Conservation (phyloP, 2,888 invertebrate species). For the Sceliomorpha sp. region DNA sequence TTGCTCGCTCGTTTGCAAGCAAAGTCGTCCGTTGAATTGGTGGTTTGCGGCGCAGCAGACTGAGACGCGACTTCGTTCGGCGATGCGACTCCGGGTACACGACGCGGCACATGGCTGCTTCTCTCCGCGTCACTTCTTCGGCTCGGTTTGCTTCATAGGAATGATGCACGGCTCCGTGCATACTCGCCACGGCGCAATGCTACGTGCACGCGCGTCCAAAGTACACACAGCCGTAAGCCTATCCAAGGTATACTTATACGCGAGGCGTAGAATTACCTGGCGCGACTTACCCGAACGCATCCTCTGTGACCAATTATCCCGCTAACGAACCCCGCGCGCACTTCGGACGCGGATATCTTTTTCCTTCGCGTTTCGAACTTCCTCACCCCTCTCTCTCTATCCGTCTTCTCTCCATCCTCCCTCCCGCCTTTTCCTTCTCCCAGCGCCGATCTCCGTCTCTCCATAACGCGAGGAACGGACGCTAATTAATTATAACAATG, state of each 20-base stretch:
- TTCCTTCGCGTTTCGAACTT: slow-evolving; percentile 35
- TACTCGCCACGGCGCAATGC: slow-evolving; percentile 1
- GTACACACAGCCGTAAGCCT: slow-evolving; percentile 18
- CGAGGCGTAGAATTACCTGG: slow-evolving; percentile 75
- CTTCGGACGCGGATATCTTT: slow-evolving; percentile 45
- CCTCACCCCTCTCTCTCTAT: slow-evolving; percentile 42
- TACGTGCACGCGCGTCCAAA: slow-evolving; percentile 36
- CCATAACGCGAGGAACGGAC: slow-evolving; percentile 55
- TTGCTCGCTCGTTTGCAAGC: slow-evolving; percentile 20
- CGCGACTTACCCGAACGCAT: slow-evolving; percentile 76
- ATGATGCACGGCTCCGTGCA: slow-evolving; percentile 17
- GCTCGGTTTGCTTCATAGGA: slow-evolving; percentile 26
- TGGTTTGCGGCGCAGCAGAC: slow-evolving; percentile 36
- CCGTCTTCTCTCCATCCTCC: slow-evolving; percentile 35
- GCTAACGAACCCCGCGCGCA: slow-evolving; percentile 76
- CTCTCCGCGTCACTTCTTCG: slow-evolving; percentile 34
- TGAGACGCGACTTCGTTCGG: slow-evolving; percentile 29
- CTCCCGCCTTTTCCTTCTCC: slow-evolving; percentile 7
- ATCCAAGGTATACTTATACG: slow-evolving; percentile 57
- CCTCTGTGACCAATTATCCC: slow-evolving; percentile 79
- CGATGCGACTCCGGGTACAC: slow-evolving; percentile 1
- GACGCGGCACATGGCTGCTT: slow-evolving; percentile 2
- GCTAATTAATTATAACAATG: slow-evolving; percentile 80
- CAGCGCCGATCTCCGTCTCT: slow-evolving; percentile 30
- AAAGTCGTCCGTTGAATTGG: slow-evolving; percentile 33